Evolutionary conservation across 2,113 vertebrate genomes (phyloP), one percentile per base, ranked within the genome.

Genomic region (Perognathus longimembris): DNA sequence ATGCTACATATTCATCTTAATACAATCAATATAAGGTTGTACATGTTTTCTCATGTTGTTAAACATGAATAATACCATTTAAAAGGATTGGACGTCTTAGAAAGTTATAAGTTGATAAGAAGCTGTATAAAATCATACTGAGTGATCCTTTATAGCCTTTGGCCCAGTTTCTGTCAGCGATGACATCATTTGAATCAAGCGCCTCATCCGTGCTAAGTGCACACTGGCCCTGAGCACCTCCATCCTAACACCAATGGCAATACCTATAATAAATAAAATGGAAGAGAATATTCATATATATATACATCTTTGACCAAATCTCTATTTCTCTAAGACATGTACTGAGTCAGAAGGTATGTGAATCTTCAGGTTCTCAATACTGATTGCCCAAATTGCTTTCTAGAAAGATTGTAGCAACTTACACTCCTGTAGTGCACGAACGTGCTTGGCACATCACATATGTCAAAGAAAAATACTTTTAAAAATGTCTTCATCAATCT

Each of bases 1-100:
- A 67, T 73, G 36, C 7, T n/a, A 38, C 26, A 63, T 42, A 40
- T 32, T 78, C 28, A 73, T 78, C 38, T 76, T 24, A 69, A 57
- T 34, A 5, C 34, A 66, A 34, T 90, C 40, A 67, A 30, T 30
- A 28, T 75, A 74, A 64, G 21, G 67, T 64, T 36, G 61, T 36
- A 34, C 80, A 81, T 22, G 5, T 70, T 90, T 92, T 93, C 34
- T 76, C 38, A 32, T 71, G 54, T 80, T 81, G 73, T 64, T 66
- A 85, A 84, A 86, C 71, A 67, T 94, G 24, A 90, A 30, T 30
- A 92, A 61, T 78, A 30, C 54, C n/a, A 94, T 30, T 87, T 70
- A 59, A 34, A 85, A 87, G 64, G 40, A 34, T 50, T 74, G 61
- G 59, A 38, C 67, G 87, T 78, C 85, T 57, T 86, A 80, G 32